Conservation (phyloP, 53 echinoderm and acorn worm species). For the Crossaster papposus region DNA sequence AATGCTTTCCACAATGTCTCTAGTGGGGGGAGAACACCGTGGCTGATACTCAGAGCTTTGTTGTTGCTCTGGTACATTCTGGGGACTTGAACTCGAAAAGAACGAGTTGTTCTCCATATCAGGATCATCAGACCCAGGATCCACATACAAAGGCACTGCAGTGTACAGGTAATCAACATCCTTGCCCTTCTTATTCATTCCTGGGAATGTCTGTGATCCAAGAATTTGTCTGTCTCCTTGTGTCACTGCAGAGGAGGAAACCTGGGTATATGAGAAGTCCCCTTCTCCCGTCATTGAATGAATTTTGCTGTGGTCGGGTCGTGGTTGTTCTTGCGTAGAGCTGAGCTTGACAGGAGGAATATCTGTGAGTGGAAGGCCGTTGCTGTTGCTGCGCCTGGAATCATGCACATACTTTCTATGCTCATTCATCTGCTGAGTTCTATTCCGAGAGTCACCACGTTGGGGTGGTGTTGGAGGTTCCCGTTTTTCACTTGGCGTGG, state of each 20-base stretch:
- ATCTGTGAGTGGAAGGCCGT: slow-evolving; percentile 67
- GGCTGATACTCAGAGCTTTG: slow-evolving; percentile 46
- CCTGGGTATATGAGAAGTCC: neutral
- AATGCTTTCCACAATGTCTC: slow-evolving; percentile 52
- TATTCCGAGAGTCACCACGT: slow-evolving; percentile 77
- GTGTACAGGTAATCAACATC: slow-evolving; percentile 19
- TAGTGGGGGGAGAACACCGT: slow-evolving; percentile 57
- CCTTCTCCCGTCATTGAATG: slow-evolving; percentile 15
- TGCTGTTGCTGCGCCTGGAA: slow-evolving; percentile 64
- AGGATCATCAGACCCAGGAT: slow-evolving; percentile 21
- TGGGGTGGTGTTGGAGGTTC: slow-evolving; percentile 78
- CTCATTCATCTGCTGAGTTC: slow-evolving; percentile 73
- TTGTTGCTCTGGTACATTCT: slow-evolving; percentile 26
- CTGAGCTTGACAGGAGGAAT: slow-evolving; percentile 82
- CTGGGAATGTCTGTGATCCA: slow-evolving; percentile 39
- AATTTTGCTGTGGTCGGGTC: slow-evolving; percentile 14
- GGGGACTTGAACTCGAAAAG: neutral
- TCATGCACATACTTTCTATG: slow-evolving; percentile 75
- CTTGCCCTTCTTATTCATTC: slow-evolving; percentile 32
- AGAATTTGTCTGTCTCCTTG: neutral
- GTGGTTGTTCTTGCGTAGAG: slow-evolving; percentile 61
- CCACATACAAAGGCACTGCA: slow-evolving; percentile 38
- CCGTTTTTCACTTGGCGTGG: slow-evolving; percentile 57
- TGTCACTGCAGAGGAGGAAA: neutral
- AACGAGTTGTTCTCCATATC: slow-evolving; percentile 36